A percentile compares a stretch with the other conserved stretches of the same genome.
Conservation (phyloP, 2,113 vertebrate species). For the Sebastes schlegelii region DNA sequence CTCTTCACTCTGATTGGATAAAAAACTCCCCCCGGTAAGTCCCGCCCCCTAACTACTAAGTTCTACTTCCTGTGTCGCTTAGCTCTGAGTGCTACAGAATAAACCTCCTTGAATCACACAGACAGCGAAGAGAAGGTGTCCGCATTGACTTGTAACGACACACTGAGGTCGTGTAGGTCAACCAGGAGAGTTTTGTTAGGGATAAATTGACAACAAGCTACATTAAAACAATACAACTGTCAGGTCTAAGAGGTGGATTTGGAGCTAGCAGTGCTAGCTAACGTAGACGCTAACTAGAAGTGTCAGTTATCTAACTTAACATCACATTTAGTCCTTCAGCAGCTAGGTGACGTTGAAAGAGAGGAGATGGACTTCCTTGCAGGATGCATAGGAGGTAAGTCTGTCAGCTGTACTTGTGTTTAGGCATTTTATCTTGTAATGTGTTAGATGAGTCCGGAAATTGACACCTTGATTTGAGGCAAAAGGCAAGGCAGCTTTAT, state of each 20-base stretch:
- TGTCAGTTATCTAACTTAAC: background rate
- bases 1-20: slow-evolving; percentile 54
- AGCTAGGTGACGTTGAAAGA: slow-evolving; percentile 17
- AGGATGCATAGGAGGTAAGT: slow-evolving; percentile 92
- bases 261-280: slow-evolving; percentile 27
- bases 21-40: background rate
- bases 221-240: background rate
- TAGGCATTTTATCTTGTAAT: background rate
- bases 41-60: slow-evolving; percentile 25
- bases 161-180: background rate
- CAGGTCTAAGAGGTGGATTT: background rate
- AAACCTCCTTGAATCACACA: slow-evolving; percentile 19
- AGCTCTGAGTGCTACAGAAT: slow-evolving; percentile 18
- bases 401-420: background rate
- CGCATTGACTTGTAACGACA: background rate
- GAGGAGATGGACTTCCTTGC: slow-evolving; percentile 93
- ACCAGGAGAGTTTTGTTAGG: no score
- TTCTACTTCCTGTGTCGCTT: slow-evolving; percentile 22
- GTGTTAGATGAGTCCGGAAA: background rate
- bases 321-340: background rate
- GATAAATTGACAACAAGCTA: background rate
- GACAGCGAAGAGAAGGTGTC: background rate
- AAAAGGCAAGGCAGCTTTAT: no score
- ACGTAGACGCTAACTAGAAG: slow-evolving; percentile 4
- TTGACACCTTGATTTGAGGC: background rate